Evolutionary conservation across 2,797 vertebrate species (phyloP).

Genomic region (Pangasius larnaudii): DNA sequence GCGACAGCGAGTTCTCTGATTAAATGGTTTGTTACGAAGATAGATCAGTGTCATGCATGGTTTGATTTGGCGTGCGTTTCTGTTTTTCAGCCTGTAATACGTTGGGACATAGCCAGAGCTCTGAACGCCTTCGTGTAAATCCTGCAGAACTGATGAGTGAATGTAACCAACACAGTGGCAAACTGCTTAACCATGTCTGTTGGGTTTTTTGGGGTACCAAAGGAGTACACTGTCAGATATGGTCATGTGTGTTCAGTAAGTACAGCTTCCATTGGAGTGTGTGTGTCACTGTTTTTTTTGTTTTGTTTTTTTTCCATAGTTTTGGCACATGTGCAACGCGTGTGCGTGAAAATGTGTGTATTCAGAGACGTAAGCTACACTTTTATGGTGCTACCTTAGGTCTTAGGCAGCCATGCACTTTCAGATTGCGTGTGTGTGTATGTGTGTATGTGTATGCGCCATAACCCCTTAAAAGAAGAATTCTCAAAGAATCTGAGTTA

Average conservation of each 20-base stretch:
- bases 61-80: slow-evolving; percentile 30
- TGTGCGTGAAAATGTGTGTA: slow-evolving; percentile 53
- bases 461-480: slow-evolving; percentile 10
- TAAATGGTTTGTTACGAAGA: background rate
- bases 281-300: background rate
- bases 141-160: slow-evolving; percentile 65
- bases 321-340: slow-evolving; percentile 29
- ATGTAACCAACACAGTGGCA: slow-evolving; percentile 63
- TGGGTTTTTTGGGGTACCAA: slow-evolving; percentile 45
- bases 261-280: slow-evolving; percentile 71
- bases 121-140: slow-evolving; percentile 39
- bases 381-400: slow-evolving; percentile 79
- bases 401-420: slow-evolving; percentile 76
- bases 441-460: slow-evolving; percentile 38
- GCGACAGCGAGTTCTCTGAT: slow-evolving; percentile 5
- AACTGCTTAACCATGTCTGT: slow-evolving; percentile 48
- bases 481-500: slow-evolving; percentile 27
- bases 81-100: slow-evolving; percentile 28
- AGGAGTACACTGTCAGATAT: slow-evolving; percentile 63
- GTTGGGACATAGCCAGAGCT: slow-evolving; percentile 2
- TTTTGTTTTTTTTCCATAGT: background rate
- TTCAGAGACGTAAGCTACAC: slow-evolving; percentile 71
- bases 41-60: slow-evolving; percentile 30
- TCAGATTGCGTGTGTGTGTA: slow-evolving; percentile 63
- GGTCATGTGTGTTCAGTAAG: slow-evolving; percentile 65